phyloP scores from a whole-genome alignment of 2,888 invertebrate genomes.

The Helobdella robusta region DNA sequence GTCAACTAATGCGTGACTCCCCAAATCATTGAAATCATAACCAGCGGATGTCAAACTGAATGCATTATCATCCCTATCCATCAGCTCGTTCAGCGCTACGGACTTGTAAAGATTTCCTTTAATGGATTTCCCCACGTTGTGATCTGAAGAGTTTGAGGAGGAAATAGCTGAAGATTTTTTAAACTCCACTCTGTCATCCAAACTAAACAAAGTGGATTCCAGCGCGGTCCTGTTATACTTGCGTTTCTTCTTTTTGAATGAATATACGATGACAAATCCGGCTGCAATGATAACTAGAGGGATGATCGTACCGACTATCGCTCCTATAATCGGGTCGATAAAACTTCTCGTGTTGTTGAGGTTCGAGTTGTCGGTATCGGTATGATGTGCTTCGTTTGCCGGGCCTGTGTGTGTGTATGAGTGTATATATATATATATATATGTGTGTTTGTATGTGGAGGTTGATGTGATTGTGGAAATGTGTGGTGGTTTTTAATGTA shows the following conservation, averaged over 20 bases:
- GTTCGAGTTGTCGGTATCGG: not conserved
- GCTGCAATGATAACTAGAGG: constrained; percentile 4
- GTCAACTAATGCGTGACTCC: not conserved
- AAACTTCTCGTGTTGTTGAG: not conserved
- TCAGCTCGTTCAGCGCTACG: constrained; percentile 23
- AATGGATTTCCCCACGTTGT: constrained; percentile 6
- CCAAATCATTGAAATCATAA: no score
- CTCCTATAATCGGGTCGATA: not conserved
- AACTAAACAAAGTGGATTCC: constrained; percentile 3
- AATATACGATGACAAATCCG: not conserved
- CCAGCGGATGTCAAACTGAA: not conserved
- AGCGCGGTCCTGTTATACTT: constrained; percentile 22
- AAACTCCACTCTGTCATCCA: not conserved
- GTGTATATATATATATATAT: no score
- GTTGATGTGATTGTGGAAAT: no score
- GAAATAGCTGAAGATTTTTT: constrained; percentile 5
- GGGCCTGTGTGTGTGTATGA: no score
- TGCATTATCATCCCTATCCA: constrained; percentile 6
- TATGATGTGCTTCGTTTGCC: no score
- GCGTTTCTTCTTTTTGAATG: not conserved
- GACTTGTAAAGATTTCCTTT: constrained; percentile 26
- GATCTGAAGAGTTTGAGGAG: not conserved
- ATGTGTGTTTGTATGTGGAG: no score
- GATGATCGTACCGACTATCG: constrained; percentile 14
- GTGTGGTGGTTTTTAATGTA: no score